These are phyloP conservation scores for Oceanodroma leucorhoa DNA, from an alignment of 2,797 vertebrate genomes.

Conservation along the genomic window DNA sequence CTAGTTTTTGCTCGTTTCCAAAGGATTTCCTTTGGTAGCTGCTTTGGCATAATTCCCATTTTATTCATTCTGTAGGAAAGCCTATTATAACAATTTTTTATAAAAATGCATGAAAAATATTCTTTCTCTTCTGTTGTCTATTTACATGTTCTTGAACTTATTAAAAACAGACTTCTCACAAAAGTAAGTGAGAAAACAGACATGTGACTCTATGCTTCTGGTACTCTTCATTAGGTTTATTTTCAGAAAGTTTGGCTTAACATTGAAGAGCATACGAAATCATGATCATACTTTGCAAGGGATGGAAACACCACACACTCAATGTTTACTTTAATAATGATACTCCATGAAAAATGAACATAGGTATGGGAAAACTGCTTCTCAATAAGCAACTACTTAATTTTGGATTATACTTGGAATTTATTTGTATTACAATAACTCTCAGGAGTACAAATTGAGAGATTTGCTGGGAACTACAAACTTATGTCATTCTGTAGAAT, in stretches of 20 bases:
- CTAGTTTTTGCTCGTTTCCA: neutral
- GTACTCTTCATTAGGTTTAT: neutral
- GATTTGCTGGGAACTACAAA: neutral
- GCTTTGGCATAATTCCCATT: neutral
- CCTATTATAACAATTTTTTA: neutral
- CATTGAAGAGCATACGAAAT: neutral
- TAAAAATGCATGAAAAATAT: neutral
- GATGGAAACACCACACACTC: neutral
- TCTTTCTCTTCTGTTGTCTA: neutral
- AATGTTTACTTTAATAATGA: neutral
- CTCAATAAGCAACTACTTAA: neutral
- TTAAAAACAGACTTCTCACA: neutral
- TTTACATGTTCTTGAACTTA: neutral
- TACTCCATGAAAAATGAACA: neutral
- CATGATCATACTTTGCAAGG: neutral
- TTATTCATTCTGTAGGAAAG: neutral
- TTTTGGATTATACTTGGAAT: neutral
- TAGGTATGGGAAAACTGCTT: neutral
- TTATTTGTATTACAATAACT: neutral
- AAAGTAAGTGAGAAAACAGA: neutral
- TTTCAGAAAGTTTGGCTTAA: neutral
- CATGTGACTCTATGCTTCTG: neutral
- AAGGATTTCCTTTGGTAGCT: neutral
- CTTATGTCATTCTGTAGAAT: neutral
- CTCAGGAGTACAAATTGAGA: neutral